phyloP scores from a whole-genome alignment of 2,797 vertebrate species.

The Oryzias sinensis region DNA sequence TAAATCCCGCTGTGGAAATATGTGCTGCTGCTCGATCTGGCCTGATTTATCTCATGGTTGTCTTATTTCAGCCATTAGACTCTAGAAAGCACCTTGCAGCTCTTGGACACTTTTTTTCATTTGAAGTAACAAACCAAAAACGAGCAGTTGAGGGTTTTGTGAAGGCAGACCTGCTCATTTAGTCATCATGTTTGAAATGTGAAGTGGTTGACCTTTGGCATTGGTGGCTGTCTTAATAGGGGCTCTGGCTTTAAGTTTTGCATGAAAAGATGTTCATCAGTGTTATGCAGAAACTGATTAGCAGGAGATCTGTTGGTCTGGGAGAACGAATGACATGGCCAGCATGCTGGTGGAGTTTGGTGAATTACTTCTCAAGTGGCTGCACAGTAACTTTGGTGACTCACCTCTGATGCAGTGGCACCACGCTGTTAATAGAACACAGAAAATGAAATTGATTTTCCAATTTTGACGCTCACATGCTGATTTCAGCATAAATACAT shows the following conservation, averaged over 20 bases:
- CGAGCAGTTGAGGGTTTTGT: background rate
- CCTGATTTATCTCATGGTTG: slow-evolving; percentile 48
- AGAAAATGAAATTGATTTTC: slow-evolving; percentile 29
- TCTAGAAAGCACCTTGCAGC: slow-evolving; percentile 16
- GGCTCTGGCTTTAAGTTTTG: slow-evolving; percentile 29
- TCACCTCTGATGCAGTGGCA: slow-evolving; percentile 26
- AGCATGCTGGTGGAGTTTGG: slow-evolving; percentile 47
- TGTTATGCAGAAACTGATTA: slow-evolving; percentile 51
- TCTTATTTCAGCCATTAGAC: slow-evolving; percentile 29
- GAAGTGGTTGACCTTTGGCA: slow-evolving; percentile 26
- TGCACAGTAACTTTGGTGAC: slow-evolving; percentile 33
- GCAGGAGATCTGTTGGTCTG: slow-evolving; percentile 38
- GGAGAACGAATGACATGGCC: slow-evolving; percentile 48
- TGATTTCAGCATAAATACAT: slow-evolving; percentile 17
- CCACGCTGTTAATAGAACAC: slow-evolving; percentile 27
- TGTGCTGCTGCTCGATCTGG: slow-evolving; percentile 37
- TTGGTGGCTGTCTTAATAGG: slow-evolving; percentile 33
- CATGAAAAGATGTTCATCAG: slow-evolving; percentile 45
- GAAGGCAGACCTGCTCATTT: background rate
- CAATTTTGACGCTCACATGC: slow-evolving; percentile 24
- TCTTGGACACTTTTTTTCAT: slow-evolving; percentile 24
- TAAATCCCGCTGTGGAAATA: slow-evolving; percentile 35
- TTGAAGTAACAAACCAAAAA: slow-evolving; percentile 18
- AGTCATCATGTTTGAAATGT: slow-evolving; percentile 1
- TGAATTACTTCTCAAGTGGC: slow-evolving; percentile 53